These are phyloP conservation scores for Crypturellus tataupa DNA, from an alignment of 2,797 vertebrate species.

Conservation along the genomic window DNA sequence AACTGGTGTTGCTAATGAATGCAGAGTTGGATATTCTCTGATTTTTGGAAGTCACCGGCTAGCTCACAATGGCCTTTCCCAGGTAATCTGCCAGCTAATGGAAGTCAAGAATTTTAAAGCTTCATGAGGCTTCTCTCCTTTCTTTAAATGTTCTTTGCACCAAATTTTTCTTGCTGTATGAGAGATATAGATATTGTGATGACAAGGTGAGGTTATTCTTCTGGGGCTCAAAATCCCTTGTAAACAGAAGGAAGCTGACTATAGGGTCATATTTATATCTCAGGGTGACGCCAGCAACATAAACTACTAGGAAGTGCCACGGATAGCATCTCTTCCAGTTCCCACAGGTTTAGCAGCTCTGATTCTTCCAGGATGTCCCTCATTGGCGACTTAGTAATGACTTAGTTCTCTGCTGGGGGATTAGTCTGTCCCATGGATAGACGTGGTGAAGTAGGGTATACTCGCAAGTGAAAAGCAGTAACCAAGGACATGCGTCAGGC, in stretches of 20 bases:
- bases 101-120: not conserved
- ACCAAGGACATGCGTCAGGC: not conserved
- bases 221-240: not conserved
- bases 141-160: not conserved
- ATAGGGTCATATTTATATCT: not conserved
- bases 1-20: not conserved
- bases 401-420: not conserved
- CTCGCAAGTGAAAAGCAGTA: not conserved
- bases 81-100: not conserved
- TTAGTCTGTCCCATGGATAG: too few relatives aligned
- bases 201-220: not conserved
- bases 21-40: not conserved
- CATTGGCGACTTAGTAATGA: accelerated
- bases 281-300: not conserved
- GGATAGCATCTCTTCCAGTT: not conserved
- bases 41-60: not conserved
- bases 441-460: not conserved
- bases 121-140: not conserved
- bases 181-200: not conserved
- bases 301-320: not conserved
- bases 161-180: not conserved
- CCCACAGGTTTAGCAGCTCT: not conserved
- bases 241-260: not conserved
- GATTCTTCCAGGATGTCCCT: not conserved
- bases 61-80: not conserved